phyloP scores from a whole-genome alignment of 1,140 invertebrate genomes.

The Harpegnathos saltator region DNA sequence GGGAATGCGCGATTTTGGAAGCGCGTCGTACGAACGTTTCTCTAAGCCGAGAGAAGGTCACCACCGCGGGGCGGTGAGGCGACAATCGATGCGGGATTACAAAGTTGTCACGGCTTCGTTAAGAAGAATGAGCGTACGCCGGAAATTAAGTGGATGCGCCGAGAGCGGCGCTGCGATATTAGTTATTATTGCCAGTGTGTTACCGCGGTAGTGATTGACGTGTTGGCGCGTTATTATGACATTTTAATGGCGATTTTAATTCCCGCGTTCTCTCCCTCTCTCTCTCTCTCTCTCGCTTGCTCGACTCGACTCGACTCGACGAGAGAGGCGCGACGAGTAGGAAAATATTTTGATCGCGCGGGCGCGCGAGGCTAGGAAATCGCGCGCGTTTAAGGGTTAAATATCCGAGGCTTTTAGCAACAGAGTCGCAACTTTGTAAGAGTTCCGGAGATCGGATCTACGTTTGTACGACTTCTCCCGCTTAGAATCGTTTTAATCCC shows the following conservation, averaged over 20 bases:
- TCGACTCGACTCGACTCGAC: background rate
- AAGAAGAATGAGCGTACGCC: constrained; percentile 1
- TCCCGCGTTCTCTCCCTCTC: background rate
- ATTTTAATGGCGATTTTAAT: background rate
- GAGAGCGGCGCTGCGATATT: background rate
- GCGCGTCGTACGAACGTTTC: background rate
- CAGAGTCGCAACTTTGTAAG: constrained; percentile 51
- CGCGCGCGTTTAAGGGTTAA: constrained; percentile 39
- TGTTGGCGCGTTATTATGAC: no score
- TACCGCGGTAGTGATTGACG: background rate
- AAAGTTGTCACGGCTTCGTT: constrained; percentile 24
- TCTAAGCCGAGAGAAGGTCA: constrained; percentile 29
- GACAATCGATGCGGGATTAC: constrained; percentile 25
- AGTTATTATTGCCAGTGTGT: background rate
- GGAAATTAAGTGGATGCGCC: constrained; percentile 17
- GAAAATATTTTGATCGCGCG: constrained; percentile 38
- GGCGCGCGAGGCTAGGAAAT: constrained; percentile 20
- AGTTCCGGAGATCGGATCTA: constrained; percentile 41
- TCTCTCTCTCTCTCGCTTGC: background rate
- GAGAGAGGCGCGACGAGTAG: background rate
- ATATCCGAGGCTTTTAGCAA: constrained; percentile 45
- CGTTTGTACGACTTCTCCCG: constrained; percentile 44
- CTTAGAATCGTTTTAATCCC: constrained; percentile 41
- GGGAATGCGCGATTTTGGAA: constrained; percentile 15
- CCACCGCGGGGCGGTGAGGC: background rate